phyloP scores from a whole-genome alignment of 2,888 invertebrate genomes.

The Apodemia mormo region DNA sequence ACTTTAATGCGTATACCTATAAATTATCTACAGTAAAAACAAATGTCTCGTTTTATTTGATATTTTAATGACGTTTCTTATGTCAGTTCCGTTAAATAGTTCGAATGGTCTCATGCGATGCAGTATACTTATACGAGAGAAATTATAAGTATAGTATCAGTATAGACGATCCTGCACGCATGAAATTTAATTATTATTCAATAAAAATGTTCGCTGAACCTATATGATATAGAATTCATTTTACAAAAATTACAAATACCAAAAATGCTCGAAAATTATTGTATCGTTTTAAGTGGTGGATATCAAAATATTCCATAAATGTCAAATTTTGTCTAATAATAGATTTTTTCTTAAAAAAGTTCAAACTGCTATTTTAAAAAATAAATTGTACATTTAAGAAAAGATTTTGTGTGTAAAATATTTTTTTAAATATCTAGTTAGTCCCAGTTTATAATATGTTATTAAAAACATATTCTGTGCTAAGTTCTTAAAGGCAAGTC shows the following conservation, averaged over 20 bases:
- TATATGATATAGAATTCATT: neutral
- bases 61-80: conserved; percentile 72
- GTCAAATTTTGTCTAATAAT: no score
- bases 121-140: conserved; percentile 45
- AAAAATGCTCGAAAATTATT: neutral
- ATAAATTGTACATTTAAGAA: no score
- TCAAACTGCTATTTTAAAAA: no score
- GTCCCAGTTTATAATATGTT: no score
- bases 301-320: no score
- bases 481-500: no score
- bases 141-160: conserved; percentile 58
- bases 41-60: conserved; percentile 58
- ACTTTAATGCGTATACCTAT: conserved; percentile 39
- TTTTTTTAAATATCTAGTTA: no score
- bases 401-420: no score
- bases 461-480: no score
- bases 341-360: no score
- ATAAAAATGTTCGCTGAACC: neutral
- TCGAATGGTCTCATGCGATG: conserved; percentile 69
- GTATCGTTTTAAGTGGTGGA: no score
- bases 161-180: conserved; percentile 40
- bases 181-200: conserved; percentile 25
- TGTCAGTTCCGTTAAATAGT: conserved; percentile 73
- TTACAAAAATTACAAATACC: neutral
- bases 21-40: conserved; percentile 33